These are phyloP conservation scores for Phrynosoma blainvillii DNA, from an alignment of 2,113 vertebrate genomes.

Conservation along the genomic window DNA sequence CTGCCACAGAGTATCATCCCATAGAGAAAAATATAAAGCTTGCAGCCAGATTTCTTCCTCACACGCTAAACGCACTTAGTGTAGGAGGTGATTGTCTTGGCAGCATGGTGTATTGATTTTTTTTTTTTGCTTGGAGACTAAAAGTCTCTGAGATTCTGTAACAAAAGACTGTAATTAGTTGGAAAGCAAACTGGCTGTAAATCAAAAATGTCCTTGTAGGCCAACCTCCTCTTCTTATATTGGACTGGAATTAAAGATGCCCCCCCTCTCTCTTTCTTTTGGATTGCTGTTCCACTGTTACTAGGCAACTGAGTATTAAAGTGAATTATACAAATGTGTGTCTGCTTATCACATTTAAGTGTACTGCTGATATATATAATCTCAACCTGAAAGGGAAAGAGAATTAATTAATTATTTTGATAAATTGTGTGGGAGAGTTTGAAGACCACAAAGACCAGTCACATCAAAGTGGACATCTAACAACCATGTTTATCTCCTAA, in stretches of 20 bases:
- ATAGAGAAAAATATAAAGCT: not conserved
- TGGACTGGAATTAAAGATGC: conserved; percentile 22
- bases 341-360: not conserved
- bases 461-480: not conserved
- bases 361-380: not conserved
- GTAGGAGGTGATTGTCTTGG: not conserved
- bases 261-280: conserved; percentile 31
- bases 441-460: not conserved
- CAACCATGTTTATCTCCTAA: not conserved
- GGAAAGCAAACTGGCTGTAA: conserved; percentile 10
- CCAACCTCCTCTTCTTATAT: conserved; percentile 30
- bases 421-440: not conserved
- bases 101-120: conserved; percentile 35
- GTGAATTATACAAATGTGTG: conserved; percentile 7
- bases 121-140: conserved; percentile 10
- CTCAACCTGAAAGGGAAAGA: not conserved
- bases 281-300: conserved; percentile 21
- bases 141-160: conserved; percentile 15
- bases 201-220: conserved; percentile 21
- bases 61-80: not conserved
- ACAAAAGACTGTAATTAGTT: conserved; percentile 37
- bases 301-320: conserved; percentile 9
- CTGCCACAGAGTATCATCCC: not conserved
- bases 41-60: not conserved
- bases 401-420: not conserved